These are phyloP conservation scores for Saguinus midas DNA, from an alignment of 2,113 vertebrate genomes.

Conservation along the genomic window DNA sequence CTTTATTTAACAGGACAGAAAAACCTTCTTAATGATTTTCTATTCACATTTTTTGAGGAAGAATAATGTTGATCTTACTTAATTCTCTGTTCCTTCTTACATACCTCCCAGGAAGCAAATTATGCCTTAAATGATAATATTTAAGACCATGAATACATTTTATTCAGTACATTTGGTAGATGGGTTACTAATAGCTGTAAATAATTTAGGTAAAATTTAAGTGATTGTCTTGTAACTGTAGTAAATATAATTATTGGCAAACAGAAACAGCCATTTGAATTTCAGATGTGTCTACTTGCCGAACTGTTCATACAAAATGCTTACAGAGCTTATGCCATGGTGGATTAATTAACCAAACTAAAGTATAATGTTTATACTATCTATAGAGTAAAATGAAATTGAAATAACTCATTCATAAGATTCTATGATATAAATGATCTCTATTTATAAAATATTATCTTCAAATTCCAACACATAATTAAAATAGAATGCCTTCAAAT, in stretches of 20 bases:
- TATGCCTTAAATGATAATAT: not conserved
- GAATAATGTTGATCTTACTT: conserved; percentile 52
- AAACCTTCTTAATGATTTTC: conserved; percentile 67
- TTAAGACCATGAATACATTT: conserved; percentile 50
- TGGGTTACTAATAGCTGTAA: not conserved
- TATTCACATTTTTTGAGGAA: conserved; percentile 51
- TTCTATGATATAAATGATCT: not conserved
- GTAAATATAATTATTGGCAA: not conserved
- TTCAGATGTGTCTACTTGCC: not conserved
- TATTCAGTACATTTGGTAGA: conserved; percentile 50
- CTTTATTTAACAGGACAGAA: conserved; percentile 67
- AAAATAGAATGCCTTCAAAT: not conserved
- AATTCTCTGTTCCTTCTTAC: conserved; percentile 19
- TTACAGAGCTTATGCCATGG: not conserved
- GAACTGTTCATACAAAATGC: not conserved
- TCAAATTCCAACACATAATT: not conserved
- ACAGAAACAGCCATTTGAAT: not conserved
- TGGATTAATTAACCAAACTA: not conserved
- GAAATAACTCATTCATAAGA: not conserved
- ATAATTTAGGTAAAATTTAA: not conserved
- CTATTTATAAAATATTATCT: not conserved
- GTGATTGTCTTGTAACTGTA: not conserved
- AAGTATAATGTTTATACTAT: not conserved
- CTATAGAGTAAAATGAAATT: not conserved
- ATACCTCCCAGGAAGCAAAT: conserved; percentile 42